Conservation (phyloP, 2,113 vertebrate species). For the Strix uralensis region DNA sequence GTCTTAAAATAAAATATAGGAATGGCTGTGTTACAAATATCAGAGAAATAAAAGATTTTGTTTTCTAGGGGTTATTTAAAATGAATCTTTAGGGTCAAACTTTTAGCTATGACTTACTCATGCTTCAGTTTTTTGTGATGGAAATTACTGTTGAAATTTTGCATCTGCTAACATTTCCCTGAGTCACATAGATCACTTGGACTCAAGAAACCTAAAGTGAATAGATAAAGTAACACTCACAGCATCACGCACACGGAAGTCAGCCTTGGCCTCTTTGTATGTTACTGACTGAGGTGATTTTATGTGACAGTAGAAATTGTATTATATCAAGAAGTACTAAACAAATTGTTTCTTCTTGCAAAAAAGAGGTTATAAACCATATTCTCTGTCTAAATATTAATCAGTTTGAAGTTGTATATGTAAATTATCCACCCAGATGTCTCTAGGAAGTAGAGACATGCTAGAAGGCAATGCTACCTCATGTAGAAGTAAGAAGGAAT, state of each 20-base stretch:
- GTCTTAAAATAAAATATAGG: not conserved
- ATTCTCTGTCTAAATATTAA: not conserved
- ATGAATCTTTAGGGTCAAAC: not conserved
- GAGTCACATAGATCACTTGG: not conserved
- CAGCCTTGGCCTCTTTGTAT: not conserved
- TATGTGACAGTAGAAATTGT: not conserved
- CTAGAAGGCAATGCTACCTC: not conserved
- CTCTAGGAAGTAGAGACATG: not conserved
- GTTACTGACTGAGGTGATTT: not conserved
- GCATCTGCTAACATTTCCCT: not conserved
- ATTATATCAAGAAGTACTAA: not conserved
- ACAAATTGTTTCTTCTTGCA: not conserved
- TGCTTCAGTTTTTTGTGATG: not conserved
- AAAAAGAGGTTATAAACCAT: not conserved
- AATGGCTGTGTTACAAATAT: not conserved
- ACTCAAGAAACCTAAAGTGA: not conserved
- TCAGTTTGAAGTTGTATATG: not conserved
- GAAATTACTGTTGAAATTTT: not conserved
- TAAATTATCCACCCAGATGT: not conserved
- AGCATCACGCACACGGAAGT: not conserved
- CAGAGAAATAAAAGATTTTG: not conserved
- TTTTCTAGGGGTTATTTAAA: not conserved
- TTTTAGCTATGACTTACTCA: not conserved
- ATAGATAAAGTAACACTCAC: not conserved
- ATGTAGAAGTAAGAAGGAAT: not conserved